Evolutionary conservation across 2,797 vertebrate species (phyloP).

Genomic region (Apogon hyalosoma): DNA sequence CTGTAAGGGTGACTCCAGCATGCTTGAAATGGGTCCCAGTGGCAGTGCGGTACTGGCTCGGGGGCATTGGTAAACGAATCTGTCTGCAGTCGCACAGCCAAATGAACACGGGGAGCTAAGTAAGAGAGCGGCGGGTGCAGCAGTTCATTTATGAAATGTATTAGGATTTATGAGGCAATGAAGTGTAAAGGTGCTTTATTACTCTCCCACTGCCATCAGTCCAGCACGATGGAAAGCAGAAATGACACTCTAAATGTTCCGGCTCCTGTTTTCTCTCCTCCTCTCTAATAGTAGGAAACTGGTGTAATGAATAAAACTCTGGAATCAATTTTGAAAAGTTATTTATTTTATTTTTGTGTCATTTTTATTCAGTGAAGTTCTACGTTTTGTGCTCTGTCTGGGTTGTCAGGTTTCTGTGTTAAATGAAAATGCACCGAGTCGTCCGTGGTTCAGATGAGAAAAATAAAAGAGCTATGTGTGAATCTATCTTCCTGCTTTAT

Average conservation of each 20-base stretch:
- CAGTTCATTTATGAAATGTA: slow-evolving; percentile 81
- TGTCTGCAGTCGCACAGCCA: slow-evolving; percentile 66
- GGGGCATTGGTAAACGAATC: slow-evolving; percentile 71
- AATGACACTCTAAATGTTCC: slow-evolving; percentile 66
- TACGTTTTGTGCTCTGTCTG: background rate
- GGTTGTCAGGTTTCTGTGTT: background rate
- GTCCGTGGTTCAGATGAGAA: too few relatives aligned
- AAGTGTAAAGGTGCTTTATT: slow-evolving; percentile 79
- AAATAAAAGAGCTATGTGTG: too few relatives aligned
- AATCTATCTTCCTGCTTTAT: too few relatives aligned
- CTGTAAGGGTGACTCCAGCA: slow-evolving; percentile 55
- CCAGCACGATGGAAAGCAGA: slow-evolving; percentile 51
- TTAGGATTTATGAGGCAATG: slow-evolving; percentile 83
- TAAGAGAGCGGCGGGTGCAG: slow-evolving; percentile 56
- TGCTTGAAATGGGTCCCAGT: slow-evolving; percentile 67
- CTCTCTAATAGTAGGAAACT: slow-evolving; percentile 55
- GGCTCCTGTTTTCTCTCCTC: slow-evolving; percentile 47
- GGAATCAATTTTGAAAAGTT: slow-evolving; percentile 44
- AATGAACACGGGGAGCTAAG: slow-evolving; percentile 70
- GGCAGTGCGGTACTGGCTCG: slow-evolving; percentile 40
- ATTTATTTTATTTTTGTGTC: slow-evolving; percentile 4
- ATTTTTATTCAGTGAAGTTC: background rate
- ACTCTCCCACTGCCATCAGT: slow-evolving; percentile 64
- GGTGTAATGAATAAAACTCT: slow-evolving; percentile 43
- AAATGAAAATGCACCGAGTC: background rate